These are phyloP conservation scores for Dorcus parallelipipedus DNA, from an alignment of 2,888 invertebrate species.

Conservation along the genomic window DNA sequence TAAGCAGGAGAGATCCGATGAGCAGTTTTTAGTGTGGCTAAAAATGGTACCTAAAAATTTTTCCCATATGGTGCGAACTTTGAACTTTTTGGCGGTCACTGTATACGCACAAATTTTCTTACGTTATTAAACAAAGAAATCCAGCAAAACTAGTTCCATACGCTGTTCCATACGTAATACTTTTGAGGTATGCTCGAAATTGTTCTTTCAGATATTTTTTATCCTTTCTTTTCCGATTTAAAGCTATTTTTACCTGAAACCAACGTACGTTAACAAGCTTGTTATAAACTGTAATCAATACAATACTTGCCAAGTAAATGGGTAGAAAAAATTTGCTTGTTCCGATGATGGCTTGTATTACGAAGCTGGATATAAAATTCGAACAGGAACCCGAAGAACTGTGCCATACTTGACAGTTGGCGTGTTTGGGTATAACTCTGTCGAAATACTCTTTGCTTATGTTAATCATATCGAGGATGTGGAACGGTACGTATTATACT, in stretches of 20 bases:
- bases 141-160: slow-evolving; percentile 53
- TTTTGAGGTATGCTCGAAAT: slow-evolving; percentile 51
- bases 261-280: not conserved
- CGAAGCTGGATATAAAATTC: slow-evolving; percentile 12
- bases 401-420: slow-evolving; percentile 29
- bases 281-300: not conserved
- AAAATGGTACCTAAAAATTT: no score
- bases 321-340: slow-evolving; percentile 33
- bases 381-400: slow-evolving; percentile 27
- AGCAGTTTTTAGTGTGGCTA: no score
- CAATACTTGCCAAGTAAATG: slow-evolving; percentile 33
- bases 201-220: slow-evolving; percentile 52
- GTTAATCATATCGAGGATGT: slow-evolving; percentile 1
- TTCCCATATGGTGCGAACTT: no score
- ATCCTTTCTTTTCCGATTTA: slow-evolving; percentile 53
- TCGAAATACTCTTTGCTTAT: slow-evolving; percentile 35
- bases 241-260: slow-evolving; percentile 55
- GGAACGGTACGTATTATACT: no score
- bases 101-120: slow-evolving; percentile 25
- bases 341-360: slow-evolving; percentile 23
- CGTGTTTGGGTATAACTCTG: slow-evolving; percentile 17
- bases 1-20: no score
- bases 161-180: slow-evolving; percentile 53
- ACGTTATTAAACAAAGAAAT: slow-evolving; percentile 56
- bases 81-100: no score